These are phyloP conservation scores for Schizothorax lantsangensis DNA, from an alignment of 2,797 vertebrate species.

Conservation along the genomic window DNA sequence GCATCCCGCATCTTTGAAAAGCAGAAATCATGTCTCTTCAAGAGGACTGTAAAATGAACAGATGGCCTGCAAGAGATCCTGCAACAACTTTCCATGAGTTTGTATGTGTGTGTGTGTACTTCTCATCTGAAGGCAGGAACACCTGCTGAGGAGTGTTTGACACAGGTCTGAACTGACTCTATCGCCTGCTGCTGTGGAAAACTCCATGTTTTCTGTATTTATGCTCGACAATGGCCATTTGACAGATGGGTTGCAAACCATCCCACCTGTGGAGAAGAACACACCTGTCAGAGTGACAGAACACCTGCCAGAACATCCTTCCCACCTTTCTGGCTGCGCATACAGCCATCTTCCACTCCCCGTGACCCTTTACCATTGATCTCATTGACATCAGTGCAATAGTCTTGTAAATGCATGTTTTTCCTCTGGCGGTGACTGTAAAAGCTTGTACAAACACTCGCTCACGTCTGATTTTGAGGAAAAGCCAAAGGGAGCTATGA, in stretches of 20 bases:
- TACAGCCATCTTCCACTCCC: background rate
- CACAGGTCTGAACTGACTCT: constrained; percentile 40
- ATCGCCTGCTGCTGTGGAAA: constrained; percentile 39
- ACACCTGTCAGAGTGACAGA: constrained; percentile 31
- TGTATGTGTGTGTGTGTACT: background rate
- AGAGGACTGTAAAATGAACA: constrained; percentile 65
- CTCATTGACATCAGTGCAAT: constrained; percentile 4
- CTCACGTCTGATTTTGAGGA: constrained; percentile 39
- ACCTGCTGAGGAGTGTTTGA: constrained; percentile 52
- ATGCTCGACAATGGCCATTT: background rate
- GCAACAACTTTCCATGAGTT: constrained; percentile 23
- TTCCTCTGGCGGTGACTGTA: constrained; percentile 12
- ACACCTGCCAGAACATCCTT: constrained; percentile 39
- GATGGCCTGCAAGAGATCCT: constrained; percentile 66
- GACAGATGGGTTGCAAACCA: constrained; percentile 7
- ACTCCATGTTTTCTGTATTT: constrained; percentile 15
- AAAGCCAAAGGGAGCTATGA: constrained; percentile 47
- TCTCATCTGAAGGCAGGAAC: constrained; percentile 24
- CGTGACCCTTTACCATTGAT: background rate
- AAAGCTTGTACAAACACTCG: constrained; percentile 37
- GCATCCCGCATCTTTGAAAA: constrained; percentile 69
- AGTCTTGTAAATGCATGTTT: constrained; percentile 23
- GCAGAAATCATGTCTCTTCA: constrained; percentile 66
- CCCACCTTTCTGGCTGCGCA: background rate
- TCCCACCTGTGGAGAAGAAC: background rate